These are phyloP conservation scores for Paguma larvata DNA, from an alignment of 2,797 vertebrate species.

Conservation along the genomic window DNA sequence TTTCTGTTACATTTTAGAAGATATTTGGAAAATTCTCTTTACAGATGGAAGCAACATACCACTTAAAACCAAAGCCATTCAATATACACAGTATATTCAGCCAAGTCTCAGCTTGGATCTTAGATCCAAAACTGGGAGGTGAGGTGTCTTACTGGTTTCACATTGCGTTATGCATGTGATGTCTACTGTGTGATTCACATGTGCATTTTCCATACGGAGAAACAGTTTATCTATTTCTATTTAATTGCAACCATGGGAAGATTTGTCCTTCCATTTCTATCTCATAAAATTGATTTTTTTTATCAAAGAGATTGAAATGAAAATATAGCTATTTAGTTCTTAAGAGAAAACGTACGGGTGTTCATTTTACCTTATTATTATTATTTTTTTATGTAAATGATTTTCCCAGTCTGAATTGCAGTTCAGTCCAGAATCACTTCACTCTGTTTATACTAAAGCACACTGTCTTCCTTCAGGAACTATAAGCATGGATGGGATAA, in stretches of 20 bases:
- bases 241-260: background rate
- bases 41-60: background rate
- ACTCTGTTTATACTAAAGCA: background rate
- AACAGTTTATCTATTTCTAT: constrained; percentile 47
- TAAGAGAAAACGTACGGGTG: background rate
- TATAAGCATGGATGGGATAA: background rate
- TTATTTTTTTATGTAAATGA: background rate
- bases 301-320: constrained; percentile 62
- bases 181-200: background rate
- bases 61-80: background rate
- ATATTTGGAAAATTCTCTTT: constrained; percentile 5
- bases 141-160: background rate
- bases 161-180: background rate
- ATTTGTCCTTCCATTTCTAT: constrained; percentile 46
- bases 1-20: constrained; percentile 44
- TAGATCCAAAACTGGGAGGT: constrained; percentile 19
- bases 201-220: constrained; percentile 30
- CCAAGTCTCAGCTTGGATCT: background rate
- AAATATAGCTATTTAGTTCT: background rate
- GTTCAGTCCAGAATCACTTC: background rate
- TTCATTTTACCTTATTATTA: background rate
- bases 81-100: background rate
- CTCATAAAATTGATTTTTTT: constrained; percentile 2
- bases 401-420: background rate
- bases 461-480: background rate